phyloP scores from a whole-genome alignment of 2,797 vertebrate species.

The Catamblyrhynchus diadema region DNA sequence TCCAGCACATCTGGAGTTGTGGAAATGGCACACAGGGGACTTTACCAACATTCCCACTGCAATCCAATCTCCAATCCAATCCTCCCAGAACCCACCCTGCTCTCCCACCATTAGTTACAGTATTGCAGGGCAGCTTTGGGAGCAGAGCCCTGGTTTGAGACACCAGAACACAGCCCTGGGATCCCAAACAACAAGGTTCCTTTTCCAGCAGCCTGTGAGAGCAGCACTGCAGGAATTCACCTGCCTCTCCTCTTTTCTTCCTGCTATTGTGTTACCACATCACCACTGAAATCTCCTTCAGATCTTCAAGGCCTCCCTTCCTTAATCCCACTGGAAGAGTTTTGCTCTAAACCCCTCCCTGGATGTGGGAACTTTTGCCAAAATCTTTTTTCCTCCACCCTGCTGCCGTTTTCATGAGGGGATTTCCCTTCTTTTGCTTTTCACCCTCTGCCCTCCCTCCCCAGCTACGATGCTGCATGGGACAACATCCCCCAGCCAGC shows the following conservation, averaged over 20 bases:
- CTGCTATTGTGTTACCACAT: background rate
- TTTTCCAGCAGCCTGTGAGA: background rate
- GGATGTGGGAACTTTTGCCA: background rate
- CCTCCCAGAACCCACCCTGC: background rate
- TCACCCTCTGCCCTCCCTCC: background rate
- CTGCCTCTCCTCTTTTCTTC: background rate
- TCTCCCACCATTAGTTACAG: rapidly evolving
- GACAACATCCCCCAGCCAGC: background rate
- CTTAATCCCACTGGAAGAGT: background rate
- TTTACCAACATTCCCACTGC: background rate
- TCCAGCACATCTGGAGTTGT: background rate
- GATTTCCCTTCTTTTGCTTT: background rate
- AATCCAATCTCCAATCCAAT: background rate
- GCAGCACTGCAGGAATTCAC: background rate
- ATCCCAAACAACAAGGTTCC: background rate
- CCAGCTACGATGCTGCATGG: rapidly evolving
- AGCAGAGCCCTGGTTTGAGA: background rate
- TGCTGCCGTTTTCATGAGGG: background rate
- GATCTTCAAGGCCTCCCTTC: background rate
- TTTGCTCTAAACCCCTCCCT: background rate
- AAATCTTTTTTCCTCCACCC: background rate
- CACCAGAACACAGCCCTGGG: background rate
- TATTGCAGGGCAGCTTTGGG: background rate
- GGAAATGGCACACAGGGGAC: background rate
- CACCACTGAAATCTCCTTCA: background rate